Evolutionary conservation across 2,797 vertebrate species (phyloP).

Genomic region (Bradypodion ventrale): DNA sequence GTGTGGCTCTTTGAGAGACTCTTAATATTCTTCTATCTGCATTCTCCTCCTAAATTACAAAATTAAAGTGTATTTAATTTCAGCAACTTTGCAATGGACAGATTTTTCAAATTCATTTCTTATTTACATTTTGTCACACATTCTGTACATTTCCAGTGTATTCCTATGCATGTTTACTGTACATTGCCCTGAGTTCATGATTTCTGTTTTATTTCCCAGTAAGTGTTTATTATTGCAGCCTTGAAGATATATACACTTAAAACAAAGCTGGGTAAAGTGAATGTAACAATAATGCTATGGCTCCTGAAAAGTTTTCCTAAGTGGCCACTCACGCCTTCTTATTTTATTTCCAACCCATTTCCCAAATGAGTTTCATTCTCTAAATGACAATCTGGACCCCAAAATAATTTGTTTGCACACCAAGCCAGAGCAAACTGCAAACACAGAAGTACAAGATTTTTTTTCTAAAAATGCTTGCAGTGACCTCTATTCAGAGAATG

Average conservation of each 20-base stretch:
- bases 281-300: neutral
- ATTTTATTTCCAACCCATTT: neutral
- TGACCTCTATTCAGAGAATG: no score
- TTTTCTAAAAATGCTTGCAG: no score
- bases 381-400: no score
- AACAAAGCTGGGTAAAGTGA: neutral
- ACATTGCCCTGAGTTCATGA: neutral
- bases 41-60: conserved; percentile 78
- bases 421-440: no score
- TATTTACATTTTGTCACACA: conserved; percentile 1
- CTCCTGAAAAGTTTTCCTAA: neutral
- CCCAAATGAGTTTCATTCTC: no score
- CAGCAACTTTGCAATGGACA: neutral
- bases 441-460: no score
- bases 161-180: neutral
- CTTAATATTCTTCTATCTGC: conserved; percentile 79
- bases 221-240: neutral
- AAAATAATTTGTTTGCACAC: no score
- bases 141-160: conserved; percentile 3
- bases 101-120: conserved; percentile 8
- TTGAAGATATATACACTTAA: neutral
- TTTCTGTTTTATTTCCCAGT: neutral
- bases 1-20: conserved; percentile 79
- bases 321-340: neutral
- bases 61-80: conserved; percentile 23